Evolutionary conservation across 2,113 vertebrate species (phyloP).

Genomic region (Myanophis thanlyinensis): DNA sequence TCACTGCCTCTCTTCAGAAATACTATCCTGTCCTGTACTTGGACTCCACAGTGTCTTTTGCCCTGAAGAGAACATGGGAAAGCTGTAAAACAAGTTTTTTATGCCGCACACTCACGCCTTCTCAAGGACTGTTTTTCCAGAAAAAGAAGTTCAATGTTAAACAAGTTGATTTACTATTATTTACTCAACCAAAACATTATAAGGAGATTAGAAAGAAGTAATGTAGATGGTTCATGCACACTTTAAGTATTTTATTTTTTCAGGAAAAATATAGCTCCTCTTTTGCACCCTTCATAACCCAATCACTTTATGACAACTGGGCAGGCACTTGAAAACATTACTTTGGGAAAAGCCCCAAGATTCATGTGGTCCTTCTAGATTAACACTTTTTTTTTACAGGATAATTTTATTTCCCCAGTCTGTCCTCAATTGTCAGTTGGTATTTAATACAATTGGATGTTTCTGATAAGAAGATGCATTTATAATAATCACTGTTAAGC

Average conservation of each 20-base stretch:
- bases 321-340: background rate
- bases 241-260: accelerated
- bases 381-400: background rate
- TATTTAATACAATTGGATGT: background rate
- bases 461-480: background rate
- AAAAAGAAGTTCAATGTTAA: background rate
- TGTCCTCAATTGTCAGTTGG: background rate
- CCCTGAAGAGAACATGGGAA: background rate
- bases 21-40: background rate
- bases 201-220: background rate
- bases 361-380: background rate
- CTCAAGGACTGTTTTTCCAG: slow-evolving; percentile 47
- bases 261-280: background rate
- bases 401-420: background rate
- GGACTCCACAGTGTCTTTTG: background rate
- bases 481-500: background rate
- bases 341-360: background rate
- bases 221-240: background rate
- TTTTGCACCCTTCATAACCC: background rate
- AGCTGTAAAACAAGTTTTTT: slow-evolving; percentile 9
- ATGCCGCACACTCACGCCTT: slow-evolving; percentile 22
- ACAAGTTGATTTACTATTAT: background rate
- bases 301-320: background rate
- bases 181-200: background rate
- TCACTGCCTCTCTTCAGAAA: background rate